These are phyloP conservation scores for Gorsachius goisagi DNA, from an alignment of 2,113 vertebrate species.

Conservation along the genomic window DNA sequence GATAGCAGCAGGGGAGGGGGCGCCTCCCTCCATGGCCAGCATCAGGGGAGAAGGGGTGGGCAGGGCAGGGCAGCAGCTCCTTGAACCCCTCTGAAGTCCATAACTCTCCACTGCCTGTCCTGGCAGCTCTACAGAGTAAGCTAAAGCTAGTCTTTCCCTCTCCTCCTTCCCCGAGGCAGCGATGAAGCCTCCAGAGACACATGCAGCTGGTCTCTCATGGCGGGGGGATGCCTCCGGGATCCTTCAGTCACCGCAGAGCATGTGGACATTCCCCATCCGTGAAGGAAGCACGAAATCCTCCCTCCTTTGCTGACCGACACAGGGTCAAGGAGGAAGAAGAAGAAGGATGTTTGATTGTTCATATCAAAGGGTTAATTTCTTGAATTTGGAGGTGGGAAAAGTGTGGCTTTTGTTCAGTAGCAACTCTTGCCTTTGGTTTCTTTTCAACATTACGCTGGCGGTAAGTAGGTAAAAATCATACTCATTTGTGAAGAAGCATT, in stretches of 20 bases:
- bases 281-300: accelerated
- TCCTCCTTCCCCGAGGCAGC: accelerated
- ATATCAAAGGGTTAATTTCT: not conserved
- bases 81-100: not conserved
- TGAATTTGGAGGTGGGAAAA: not conserved
- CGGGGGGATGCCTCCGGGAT: not conserved
- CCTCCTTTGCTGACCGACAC: not conserved
- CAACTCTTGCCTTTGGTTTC: slow-evolving; percentile 5
- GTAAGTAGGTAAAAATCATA: slow-evolving; percentile 60
- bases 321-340: not conserved
- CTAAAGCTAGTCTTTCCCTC: not conserved
- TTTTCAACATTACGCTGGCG: not conserved
- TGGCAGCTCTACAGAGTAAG: not conserved
- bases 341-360: not conserved
- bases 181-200: not conserved
- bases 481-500: slow-evolving; percentile 52
- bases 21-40: not conserved
- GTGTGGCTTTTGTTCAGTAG: slow-evolving; percentile 1
- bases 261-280: accelerated
- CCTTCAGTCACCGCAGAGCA: not conserved
- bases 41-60: not conserved
- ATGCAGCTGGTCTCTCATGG: accelerated
- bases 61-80: not conserved
- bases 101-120: not conserved
- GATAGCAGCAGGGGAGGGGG: not conserved